Conservation (phyloP, 1,140 invertebrate species). For the Cepaea nemoralis region DNA sequence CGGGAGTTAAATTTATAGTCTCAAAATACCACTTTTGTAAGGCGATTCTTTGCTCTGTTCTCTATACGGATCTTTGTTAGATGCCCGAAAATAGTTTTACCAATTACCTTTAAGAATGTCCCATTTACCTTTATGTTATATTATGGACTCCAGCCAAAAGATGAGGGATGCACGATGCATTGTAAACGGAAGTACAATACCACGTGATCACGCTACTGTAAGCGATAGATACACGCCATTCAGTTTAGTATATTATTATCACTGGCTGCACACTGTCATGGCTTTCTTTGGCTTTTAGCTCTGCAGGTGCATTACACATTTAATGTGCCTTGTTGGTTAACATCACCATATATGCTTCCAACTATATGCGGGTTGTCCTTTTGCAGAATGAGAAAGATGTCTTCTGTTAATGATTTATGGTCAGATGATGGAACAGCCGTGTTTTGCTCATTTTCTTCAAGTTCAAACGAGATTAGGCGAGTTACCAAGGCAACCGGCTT, state of each 20-base stretch:
- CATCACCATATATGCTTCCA: too few relatives aligned
- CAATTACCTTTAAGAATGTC: too few relatives aligned
- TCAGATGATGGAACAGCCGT: slow-evolving; percentile 13
- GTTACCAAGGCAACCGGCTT: slow-evolving; percentile 28
- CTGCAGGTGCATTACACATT: not conserved
- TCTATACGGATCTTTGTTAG: too few relatives aligned
- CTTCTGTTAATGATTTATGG: not conserved
- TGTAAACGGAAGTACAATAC: slow-evolving; percentile 36
- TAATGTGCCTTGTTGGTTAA: too few relatives aligned
- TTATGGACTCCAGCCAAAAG: slow-evolving; percentile 40
- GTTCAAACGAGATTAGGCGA: not conserved
- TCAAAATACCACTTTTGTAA: too few relatives aligned
- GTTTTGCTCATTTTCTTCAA: not conserved
- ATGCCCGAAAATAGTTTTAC: too few relatives aligned
- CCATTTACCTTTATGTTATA: slow-evolving; percentile 27
- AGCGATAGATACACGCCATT: slow-evolving; percentile 37
- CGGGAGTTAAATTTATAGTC: too few relatives aligned
- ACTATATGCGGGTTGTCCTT: too few relatives aligned
- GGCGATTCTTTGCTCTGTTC: too few relatives aligned
- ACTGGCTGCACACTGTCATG: too few relatives aligned
- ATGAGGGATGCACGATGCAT: slow-evolving; percentile 41
- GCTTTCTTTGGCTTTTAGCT: not conserved
- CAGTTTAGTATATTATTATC: not conserved
- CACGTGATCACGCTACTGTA: slow-evolving; percentile 42
- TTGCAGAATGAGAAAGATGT: not conserved